Evolutionary conservation across 2,888 invertebrate species (phyloP).

Genomic region (Digitonthophagus gazella): DNA sequence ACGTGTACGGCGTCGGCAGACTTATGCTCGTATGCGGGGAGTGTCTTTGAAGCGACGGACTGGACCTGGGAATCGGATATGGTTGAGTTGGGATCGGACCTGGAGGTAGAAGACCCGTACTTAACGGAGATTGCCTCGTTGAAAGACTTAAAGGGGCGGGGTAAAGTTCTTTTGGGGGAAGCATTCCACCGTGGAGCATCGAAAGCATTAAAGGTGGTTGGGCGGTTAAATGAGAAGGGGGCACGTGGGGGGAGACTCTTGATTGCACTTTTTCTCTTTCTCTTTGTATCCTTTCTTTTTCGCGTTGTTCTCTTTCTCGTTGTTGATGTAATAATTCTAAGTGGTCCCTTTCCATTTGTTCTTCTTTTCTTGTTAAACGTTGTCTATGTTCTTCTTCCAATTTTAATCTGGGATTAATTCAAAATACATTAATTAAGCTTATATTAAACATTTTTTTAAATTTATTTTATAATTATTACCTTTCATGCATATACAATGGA

Average conservation of each 20-base stretch:
- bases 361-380: conserved; percentile 56
- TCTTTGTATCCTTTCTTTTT: conserved; percentile 56
- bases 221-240: conserved; percentile 39
- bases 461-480: conserved; percentile 39
- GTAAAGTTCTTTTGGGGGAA: conserved; percentile 42
- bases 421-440: no score
- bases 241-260: conserved; percentile 49
- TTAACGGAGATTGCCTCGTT: conserved; percentile 46
- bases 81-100: conserved; percentile 34
- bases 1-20: conserved; percentile 40
- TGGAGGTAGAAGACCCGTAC: conserved; percentile 43
- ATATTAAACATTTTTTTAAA: no score
- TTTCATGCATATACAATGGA: conserved; percentile 55
- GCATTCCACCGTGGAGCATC: conserved; percentile 46
- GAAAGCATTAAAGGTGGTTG: conserved; percentile 44
- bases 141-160: conserved; percentile 41
- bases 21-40: conserved; percentile 47
- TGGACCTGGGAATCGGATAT: conserved; percentile 52
- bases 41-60: conserved; percentile 57
- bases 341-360: conserved; percentile 54
- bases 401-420: conserved; percentile 56
- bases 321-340: conserved; percentile 43
- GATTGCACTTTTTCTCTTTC: conserved; percentile 48
- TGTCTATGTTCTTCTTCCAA: conserved; percentile 69
- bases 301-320: conserved; percentile 51